These are phyloP conservation scores for Scatophagus argus DNA, from an alignment of 2,113 vertebrate genomes.

Conservation along the genomic window DNA sequence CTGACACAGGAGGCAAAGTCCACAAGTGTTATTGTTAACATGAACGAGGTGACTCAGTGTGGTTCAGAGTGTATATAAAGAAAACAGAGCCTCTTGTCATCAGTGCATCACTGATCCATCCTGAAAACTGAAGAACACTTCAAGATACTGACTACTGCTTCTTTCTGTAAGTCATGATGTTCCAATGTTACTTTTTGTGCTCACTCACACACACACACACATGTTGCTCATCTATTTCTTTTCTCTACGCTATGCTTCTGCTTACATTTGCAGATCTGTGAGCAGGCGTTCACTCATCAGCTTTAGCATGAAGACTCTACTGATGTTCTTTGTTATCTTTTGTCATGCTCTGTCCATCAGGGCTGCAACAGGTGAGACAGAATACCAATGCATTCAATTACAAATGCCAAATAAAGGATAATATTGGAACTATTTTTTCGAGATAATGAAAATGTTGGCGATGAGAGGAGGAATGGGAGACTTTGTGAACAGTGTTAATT, in stretches of 20 bases:
- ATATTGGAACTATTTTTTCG: too few species aligned
- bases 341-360: neutral
- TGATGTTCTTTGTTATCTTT: conserved; percentile 18
- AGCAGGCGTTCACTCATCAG: neutral
- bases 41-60: neutral
- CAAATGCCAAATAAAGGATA: too few species aligned
- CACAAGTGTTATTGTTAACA: neutral
- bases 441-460: neutral
- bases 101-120: neutral
- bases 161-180: neutral
- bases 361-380: conserved; percentile 20
- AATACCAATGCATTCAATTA: neutral
- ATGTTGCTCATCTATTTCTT: too few species aligned
- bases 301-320: conserved; percentile 13
- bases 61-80: neutral
- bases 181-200: neutral
- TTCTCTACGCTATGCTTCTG: neutral
- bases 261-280: neutral
- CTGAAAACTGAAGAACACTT: neutral
- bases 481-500: neutral
- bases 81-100: neutral
- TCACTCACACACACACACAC: too few species aligned
- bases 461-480: too few species aligned
- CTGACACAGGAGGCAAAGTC: neutral
- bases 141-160: neutral